Percentiles rank a stretch among this genome's conserved stretches.
Evolutionary conservation across 2,797 vertebrate species (phyloP).

Genomic region (Petrocephalus schoutedeni): DNA sequence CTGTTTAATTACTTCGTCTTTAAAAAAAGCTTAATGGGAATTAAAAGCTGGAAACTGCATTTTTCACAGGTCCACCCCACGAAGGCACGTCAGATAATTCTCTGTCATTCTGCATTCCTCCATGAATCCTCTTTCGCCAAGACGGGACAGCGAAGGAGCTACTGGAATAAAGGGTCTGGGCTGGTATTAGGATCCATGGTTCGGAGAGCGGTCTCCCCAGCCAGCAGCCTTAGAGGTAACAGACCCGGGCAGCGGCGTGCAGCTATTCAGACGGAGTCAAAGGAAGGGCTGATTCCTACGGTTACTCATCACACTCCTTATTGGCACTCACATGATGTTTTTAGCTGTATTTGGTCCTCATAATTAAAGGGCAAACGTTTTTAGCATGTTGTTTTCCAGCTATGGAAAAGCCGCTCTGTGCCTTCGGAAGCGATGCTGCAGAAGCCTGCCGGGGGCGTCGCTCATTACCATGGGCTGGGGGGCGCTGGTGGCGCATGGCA

Average conservation of each 20-base stretch:
- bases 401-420: not conserved
- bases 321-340: not conserved
- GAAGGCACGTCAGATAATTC: not conserved
- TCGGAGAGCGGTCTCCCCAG: not conserved
- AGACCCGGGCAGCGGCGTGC: not conserved
- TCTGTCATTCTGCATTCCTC: not conserved
- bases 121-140: not conserved
- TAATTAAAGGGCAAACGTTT: not conserved
- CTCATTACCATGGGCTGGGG: not conserved
- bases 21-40: not conserved
- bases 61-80: not conserved
- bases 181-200: not conserved
- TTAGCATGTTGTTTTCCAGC: not conserved
- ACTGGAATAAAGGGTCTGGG: not conserved
- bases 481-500: no score
- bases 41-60: not conserved
- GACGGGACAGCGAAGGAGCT: not conserved
- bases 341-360: not conserved
- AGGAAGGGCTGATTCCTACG: not conserved
- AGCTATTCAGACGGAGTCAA: not conserved
- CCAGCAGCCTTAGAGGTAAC: not conserved
- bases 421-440: not conserved
- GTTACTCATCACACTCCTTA: not conserved
- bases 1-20: not conserved
- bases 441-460: not conserved